Evolutionary conservation across 2,888 invertebrate genomes (phyloP), one percentile per base, ranked within the genome.

Genomic region (Tridacna crocea): DNA sequence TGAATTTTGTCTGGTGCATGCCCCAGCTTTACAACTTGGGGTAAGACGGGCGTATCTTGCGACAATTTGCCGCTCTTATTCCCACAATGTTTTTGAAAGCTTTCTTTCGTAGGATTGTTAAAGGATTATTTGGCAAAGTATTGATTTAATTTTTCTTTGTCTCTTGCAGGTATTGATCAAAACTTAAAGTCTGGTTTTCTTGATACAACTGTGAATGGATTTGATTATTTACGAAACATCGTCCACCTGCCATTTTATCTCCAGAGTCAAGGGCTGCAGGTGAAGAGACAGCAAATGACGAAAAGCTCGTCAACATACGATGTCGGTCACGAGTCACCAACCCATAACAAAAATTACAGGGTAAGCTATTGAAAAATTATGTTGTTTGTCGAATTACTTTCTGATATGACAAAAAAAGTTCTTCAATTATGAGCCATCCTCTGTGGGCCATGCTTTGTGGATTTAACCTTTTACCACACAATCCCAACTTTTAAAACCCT

Each of bases 211-310:
- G 98, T 99, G 89, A 98, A 98, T 82, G 99, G 99, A 0, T 98
- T 98, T 95, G 95, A 95, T 87, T 99, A 98, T 93, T 95, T 99
- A 72, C 96, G 98, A 85, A 99, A 99, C 94, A 97, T 99, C 96
- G 98, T 99, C 36, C 99, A 99, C 94, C 95, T 99, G 91, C 99
- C 99, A 0, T 99, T 99, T 95, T 99, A 98, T 94, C 95, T 99
- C 80, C 99, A 99, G 95, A 99, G 99, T 95, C 98, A 99, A 0
- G 99, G 98, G 15, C 95, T 99, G 82, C 96, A 98, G 0, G 97
- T 91, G 17, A 92, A 89, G 66, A 88, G 84, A 73, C 86, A 90
- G 78, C 80, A 88, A n/a, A 83, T 89, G 68, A 82, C 86, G 0
- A 84, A 83, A 58, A 87, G 87, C 70, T 68, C 68, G 2, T 89